Conservation (phyloP, 2,113 vertebrate genomes). For the Poeciliopsis turrubarensis region DNA sequence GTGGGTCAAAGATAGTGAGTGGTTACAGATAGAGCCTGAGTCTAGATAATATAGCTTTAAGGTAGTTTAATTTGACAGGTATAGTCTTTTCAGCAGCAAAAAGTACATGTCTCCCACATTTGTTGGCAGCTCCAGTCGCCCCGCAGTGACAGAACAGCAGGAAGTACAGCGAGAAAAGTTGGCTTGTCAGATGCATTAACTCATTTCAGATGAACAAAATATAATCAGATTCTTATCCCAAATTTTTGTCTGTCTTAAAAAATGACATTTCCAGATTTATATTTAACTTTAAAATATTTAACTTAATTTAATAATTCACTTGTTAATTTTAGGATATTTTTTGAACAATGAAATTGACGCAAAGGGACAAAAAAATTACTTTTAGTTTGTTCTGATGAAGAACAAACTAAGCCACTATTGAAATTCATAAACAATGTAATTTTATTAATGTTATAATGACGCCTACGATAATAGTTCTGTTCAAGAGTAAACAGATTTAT, state of each 20-base stretch:
- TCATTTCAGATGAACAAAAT: slow-evolving; percentile 27
- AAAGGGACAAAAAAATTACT: too few species aligned
- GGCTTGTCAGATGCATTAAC: slow-evolving; percentile 64
- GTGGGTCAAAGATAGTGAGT: background rate
- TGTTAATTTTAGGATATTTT: too few species aligned
- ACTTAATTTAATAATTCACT: too few species aligned
- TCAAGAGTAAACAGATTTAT: too few species aligned
- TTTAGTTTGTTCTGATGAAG: too few species aligned
- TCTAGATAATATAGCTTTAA: background rate
- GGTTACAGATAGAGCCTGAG: background rate
- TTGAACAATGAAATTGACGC: too few species aligned
- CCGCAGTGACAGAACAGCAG: slow-evolving; percentile 2
- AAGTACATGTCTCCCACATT: slow-evolving; percentile 14
- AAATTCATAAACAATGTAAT: background rate
- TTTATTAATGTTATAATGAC: too few species aligned
- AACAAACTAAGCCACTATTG: background rate
- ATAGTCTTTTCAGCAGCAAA: background rate
- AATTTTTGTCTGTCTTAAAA: background rate
- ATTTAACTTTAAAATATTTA: background rate
- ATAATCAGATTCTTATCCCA: background rate
- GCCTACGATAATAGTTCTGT: too few species aligned
- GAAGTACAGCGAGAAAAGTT: slow-evolving; percentile 22
- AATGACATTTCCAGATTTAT: background rate
- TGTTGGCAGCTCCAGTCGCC: slow-evolving; percentile 25
- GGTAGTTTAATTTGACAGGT: slow-evolving; percentile 5